Evolutionary conservation across 2,797 vertebrate genomes (phyloP).

Genomic region (Mycteria americana): DNA sequence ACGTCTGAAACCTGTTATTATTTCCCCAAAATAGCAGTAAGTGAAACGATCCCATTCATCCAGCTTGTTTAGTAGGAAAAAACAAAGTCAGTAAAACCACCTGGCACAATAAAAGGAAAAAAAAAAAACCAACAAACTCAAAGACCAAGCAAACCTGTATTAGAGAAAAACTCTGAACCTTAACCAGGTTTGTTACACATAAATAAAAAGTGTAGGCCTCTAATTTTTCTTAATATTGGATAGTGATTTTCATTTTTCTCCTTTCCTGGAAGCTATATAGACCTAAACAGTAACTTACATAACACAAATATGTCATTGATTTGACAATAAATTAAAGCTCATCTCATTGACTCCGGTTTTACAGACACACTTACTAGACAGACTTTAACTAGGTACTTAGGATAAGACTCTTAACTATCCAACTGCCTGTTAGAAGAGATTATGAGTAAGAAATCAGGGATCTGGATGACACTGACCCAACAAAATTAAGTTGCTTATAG

Average conservation of each 20-base stretch:
- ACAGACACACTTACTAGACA: background rate
- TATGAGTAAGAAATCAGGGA: background rate
- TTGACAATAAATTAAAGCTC: background rate
- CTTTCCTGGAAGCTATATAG: background rate
- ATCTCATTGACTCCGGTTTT: background rate
- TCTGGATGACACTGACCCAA: background rate
- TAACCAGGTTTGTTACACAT: background rate
- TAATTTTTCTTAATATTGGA: background rate
- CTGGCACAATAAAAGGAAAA: background rate
- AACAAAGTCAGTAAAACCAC: background rate
- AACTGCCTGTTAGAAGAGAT: background rate
- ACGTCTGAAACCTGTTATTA: background rate
- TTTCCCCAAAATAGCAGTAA: background rate
- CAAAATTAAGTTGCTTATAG: background rate
- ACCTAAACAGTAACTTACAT: background rate
- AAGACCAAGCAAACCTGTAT: fast-evolving
- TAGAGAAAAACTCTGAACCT: background rate
- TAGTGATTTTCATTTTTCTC: background rate
- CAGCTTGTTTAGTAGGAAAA: background rate
- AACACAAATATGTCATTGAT: background rate
- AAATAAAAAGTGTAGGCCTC: background rate
- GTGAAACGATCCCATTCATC: background rate
- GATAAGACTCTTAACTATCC: background rate
- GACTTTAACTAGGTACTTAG: background rate
- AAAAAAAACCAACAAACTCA: fast-evolving